phyloP scores from a whole-genome alignment of 1,140 invertebrate species.

The Phenacoccus solenopsis region DNA sequence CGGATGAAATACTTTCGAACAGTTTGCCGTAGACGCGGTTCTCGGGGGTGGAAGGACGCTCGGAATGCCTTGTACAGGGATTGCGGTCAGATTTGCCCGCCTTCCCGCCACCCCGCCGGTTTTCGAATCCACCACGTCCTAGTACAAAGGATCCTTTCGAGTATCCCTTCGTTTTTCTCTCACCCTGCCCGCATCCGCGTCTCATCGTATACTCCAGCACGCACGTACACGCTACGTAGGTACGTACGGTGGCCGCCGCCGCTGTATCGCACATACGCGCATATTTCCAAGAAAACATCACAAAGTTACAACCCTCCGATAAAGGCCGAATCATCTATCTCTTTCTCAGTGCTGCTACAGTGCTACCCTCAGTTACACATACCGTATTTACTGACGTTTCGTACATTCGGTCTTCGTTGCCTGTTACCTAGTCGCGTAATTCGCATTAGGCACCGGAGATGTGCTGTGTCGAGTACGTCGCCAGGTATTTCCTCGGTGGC shows the following conservation, averaged over 20 bases:
- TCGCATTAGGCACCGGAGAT: too few relatives aligned
- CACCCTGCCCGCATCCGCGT: neutral
- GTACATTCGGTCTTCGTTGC: too few relatives aligned
- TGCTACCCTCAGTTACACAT: too few relatives aligned
- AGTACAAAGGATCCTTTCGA: neutral
- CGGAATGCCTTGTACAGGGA: neutral
- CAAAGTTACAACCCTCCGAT: neutral
- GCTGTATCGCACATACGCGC: neutral
- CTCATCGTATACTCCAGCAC: neutral
- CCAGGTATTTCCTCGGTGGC: too few relatives aligned
- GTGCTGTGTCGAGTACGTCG: too few relatives aligned
- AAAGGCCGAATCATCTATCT: neutral
- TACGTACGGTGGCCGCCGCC: neutral
- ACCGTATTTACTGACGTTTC: too few relatives aligned
- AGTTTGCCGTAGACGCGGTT: slow-evolving; percentile 1
- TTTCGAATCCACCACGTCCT: neutral
- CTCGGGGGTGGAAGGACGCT: neutral
- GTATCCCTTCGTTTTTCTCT: neutral
- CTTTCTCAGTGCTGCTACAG: too few relatives aligned
- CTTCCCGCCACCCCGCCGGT: neutral
- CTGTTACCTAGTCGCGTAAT: too few relatives aligned
- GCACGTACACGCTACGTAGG: neutral
- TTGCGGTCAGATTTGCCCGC: slow-evolving; percentile 7
- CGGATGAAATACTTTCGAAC: slow-evolving; percentile 8
- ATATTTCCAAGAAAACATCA: neutral